A percentile compares a stretch with the other conserved stretches of the same genome.
phyloP scores from a whole-genome alignment of 2,797 vertebrate genomes.

The Linurgus olivaceus region DNA sequence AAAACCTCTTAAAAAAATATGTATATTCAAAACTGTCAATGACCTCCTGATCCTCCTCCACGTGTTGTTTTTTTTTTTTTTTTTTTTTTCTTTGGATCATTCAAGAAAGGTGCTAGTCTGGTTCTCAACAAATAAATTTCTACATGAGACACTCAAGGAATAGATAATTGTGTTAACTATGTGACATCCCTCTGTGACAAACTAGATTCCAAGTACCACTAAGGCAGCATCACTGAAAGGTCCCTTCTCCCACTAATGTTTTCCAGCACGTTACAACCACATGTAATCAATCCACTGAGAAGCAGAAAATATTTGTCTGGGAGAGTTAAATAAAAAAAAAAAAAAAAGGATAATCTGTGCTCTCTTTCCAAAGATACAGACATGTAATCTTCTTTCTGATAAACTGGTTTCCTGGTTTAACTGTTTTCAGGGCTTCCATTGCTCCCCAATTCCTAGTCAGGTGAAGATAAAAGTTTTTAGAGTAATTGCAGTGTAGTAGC shows the following conservation, averaged over 20 bases:
- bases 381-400: background rate
- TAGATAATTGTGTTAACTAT: background rate
- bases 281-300: background rate
- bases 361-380: background rate
- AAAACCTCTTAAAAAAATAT: background rate
- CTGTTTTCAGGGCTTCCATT: background rate
- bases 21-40: background rate
- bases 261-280: background rate
- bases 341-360: background rate
- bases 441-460: background rate
- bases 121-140: background rate
- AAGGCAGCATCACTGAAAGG: background rate
- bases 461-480: background rate
- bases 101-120: background rate
- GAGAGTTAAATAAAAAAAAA: background rate
- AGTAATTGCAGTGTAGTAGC: background rate
- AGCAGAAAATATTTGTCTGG: background rate
- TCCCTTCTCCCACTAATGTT: background rate
- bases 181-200: background rate
- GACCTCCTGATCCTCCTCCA: background rate
- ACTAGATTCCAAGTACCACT: background rate
- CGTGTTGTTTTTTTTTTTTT: too few relatives aligned
- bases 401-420: background rate
- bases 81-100: background rate
- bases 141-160: background rate